Conservation (phyloP, 2,888 invertebrate species). For the Dioctria linearis region DNA sequence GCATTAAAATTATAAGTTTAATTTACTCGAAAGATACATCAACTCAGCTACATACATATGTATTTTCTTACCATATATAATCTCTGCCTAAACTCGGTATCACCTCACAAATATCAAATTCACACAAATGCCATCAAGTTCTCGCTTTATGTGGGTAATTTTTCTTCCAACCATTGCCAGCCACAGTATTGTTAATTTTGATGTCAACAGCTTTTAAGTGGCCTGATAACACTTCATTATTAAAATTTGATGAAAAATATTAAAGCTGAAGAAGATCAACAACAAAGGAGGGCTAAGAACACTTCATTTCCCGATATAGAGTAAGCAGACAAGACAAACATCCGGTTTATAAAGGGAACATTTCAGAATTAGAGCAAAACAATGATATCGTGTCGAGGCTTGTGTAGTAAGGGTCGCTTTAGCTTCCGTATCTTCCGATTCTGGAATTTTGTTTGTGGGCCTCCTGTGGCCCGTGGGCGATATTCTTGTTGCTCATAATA, state of each 20-base stretch:
- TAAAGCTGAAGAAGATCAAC: slow-evolving; percentile 6
- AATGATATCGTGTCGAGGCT: slow-evolving; percentile 6
- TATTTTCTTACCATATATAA: too few relatives aligned
- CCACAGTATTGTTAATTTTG: neutral
- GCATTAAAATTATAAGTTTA: too few relatives aligned
- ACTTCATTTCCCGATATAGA: neutral
- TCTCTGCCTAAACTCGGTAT: too few relatives aligned
- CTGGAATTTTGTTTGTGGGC: neutral
- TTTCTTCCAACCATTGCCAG: neutral
- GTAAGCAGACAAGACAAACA: neutral
- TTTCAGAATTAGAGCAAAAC: slow-evolving; percentile 18
- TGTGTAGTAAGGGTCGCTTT: neutral
- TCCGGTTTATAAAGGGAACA: slow-evolving; percentile 21
- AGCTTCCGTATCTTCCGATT: neutral
- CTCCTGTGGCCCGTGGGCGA: slow-evolving; percentile 9
- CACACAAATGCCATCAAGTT: too few relatives aligned
- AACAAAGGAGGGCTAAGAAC: neutral
- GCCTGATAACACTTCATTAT: slow-evolving; percentile 22
- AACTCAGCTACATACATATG: too few relatives aligned
- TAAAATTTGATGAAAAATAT: slow-evolving; percentile 42
- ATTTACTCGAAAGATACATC: too few relatives aligned
- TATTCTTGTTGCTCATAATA: neutral
- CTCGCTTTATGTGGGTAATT: too few relatives aligned
- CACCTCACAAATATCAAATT: too few relatives aligned
- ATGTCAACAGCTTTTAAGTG: slow-evolving; percentile 23